Conservation (phyloP, 1,140 invertebrate species). For the Brachionus manjavacas region DNA sequence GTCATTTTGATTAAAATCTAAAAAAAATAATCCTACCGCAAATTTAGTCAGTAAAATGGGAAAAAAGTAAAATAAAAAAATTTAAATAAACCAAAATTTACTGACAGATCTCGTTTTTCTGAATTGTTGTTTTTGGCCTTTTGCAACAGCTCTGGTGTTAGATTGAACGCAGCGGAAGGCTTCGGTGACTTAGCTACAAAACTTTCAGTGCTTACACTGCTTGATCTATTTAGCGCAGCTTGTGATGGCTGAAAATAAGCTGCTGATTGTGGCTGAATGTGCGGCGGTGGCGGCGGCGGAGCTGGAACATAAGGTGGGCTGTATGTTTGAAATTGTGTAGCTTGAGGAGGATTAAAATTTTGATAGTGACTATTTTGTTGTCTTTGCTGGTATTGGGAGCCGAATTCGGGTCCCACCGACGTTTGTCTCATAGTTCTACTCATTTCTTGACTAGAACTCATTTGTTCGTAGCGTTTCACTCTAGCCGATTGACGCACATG, state of each 20-base stretch:
- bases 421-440: not conserved
- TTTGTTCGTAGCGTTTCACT: conserved; percentile 38
- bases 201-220: not conserved
- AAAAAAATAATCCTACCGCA: not conserved
- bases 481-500: conserved; percentile 32
- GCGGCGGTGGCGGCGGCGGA: not conserved
- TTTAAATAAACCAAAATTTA: not conserved
- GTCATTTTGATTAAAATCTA: not conserved
- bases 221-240: not conserved
- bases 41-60: not conserved
- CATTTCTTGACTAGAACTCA: conserved; percentile 7
- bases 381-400: not conserved
- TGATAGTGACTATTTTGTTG: not conserved
- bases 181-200: not conserved
- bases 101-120: conserved; percentile 36
- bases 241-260: not conserved
- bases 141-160: not conserved
- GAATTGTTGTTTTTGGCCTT: not conserved
- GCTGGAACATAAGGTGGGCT: not conserved
- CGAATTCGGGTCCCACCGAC: not conserved
- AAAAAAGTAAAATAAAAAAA: not conserved
- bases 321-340: conserved; percentile 15
- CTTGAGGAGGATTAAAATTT: conserved; percentile 28
- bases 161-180: not conserved
- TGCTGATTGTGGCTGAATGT: not conserved